These are phyloP conservation scores for Drosophila sucinea DNA, from an alignment of 1,140 invertebrate species.

Conservation along the genomic window DNA sequence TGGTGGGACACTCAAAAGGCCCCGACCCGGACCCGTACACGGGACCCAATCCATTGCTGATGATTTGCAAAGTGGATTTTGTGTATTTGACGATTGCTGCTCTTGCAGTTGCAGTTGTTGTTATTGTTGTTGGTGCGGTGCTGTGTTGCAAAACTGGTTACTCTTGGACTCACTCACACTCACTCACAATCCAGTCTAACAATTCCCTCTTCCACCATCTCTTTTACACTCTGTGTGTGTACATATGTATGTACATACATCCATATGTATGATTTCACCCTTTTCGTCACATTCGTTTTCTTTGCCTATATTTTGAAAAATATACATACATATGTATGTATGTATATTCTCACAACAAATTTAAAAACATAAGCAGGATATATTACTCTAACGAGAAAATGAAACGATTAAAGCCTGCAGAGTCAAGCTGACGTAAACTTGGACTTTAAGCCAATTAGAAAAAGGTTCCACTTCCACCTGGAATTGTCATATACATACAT, in stretches of 20 bases:
- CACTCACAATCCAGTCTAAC: constrained; percentile 4
- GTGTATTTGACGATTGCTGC: constrained; percentile 73
- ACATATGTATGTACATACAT: constrained; percentile 7
- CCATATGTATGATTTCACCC: neutral
- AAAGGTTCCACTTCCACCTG: neutral
- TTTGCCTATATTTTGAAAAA: neutral
- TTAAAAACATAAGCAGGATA: no score
- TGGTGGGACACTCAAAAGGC: constrained; percentile 6
- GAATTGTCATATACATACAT: constrained; percentile 18
- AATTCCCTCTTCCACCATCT: constrained; percentile 9
- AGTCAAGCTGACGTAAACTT: neutral
- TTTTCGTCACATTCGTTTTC: neutral
- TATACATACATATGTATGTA: no score
- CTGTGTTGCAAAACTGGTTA: constrained; percentile 68
- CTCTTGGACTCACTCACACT: constrained; percentile 37
- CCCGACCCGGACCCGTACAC: constrained; percentile 24
- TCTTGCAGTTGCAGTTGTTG: constrained; percentile 27
- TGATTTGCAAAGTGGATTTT: constrained; percentile 79
- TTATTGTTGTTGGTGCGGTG: constrained; percentile 14
- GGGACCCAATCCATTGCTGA: constrained; percentile 49
- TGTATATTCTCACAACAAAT: no score
- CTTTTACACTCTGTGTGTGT: constrained; percentile 18
- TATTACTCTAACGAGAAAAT: no score
- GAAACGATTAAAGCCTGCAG: no score
- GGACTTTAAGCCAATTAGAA: constrained; percentile 40